Base-by-base conservation (phyloP, 2,797 vertebrate species). In the Pantherophis alleghaniensis region DNA sequence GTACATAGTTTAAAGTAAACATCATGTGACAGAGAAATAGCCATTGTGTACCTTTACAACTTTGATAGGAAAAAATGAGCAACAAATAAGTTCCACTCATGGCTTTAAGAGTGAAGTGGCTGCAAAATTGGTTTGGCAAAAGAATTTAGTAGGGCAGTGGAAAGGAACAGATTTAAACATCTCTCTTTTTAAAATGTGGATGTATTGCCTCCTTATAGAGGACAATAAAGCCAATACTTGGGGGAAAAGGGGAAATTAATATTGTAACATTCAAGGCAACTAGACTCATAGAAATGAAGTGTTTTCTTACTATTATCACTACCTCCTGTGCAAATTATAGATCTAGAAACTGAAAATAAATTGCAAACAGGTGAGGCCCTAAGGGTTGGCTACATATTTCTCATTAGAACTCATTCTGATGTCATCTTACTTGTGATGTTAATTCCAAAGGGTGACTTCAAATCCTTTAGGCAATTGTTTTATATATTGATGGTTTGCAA, bases 381-480 rank as follows among this genome's bases (percentile, higher is more conserved):
- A 63, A 42, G 86, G 32, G 59, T 86, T 61, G 22, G 18, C 51
- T n/a, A 28, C 16, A 69, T 60, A 86, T 32, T 93, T 79, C 51
- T 86, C 87, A 66, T 89, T 91, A n/a, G 16, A 55, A 63, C 69
- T 93, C 59, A 57, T 91, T 89, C 5, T 91, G 57, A 47, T 42
- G 95, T 24, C 86, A 56, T 56, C 88, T 93, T 92, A 94, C 95
- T 88, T 93, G 91, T 56, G 32, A 55, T 53, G 66, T 87, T 91
- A 60, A 94, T 94, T 91, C 90, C 42, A 32, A 91, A 91, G 51
- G n/a, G 7, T 60, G 37, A 92, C 32, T 79, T 14, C 0, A 86
- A 26, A 91, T 93, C 88, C 95, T 94, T 59, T 59, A 4, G 11
- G 95, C 69, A 93, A 53, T 94, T 61, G 26, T 96, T 97, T 74